Evolutionary conservation across 2,888 invertebrate genomes (phyloP), one percentile per base, ranked within the genome.

Genomic region (Magallana nippona): DNA sequence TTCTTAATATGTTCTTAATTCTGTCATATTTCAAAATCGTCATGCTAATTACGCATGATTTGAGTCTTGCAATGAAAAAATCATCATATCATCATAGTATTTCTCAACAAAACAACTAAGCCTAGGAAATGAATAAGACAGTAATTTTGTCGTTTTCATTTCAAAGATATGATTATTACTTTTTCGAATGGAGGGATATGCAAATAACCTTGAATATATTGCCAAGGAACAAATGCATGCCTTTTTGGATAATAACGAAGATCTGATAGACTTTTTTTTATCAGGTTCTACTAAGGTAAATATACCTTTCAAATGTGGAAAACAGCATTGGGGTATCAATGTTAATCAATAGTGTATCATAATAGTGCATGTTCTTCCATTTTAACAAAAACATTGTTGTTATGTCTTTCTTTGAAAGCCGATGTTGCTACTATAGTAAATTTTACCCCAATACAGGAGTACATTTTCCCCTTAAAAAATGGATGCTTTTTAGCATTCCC

Each of bases 121-220:
- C 27, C 27, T 2, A 27, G 2, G 27, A 27, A 27, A 0, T 10
- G 15, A n/a, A n/a, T n/a, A n/a, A 13, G 22, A 10, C 10, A 0
- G 15, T 10, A 13, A 19, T 62, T 60, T 60, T 60, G 17, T 19
- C 19, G 2, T 62, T 22, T 62, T 0, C 10, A 10, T 56, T 82
- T 17, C 22, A 83, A 79, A 27, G 79, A 60, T n/a, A 22, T n/a
- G n/a, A n/a, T n/a, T 79, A 10, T 55, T 84, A 27, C 62, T 84
- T 13, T 78, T 62, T 56, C 60, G 84, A 13, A 84, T 84, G 84
- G 84, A 84, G 27, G 82, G 82, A 57, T 84, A 84, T 79, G 84
- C 84, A 5, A 84, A 84, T 44, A 84, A 84, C 44, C 27, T 84
- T 1, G 84, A 84, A 58, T 56, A 84, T 60, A 60, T 82, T 17